Conservation (phyloP, 2,113 vertebrate species). For the Sylvietta virens region DNA sequence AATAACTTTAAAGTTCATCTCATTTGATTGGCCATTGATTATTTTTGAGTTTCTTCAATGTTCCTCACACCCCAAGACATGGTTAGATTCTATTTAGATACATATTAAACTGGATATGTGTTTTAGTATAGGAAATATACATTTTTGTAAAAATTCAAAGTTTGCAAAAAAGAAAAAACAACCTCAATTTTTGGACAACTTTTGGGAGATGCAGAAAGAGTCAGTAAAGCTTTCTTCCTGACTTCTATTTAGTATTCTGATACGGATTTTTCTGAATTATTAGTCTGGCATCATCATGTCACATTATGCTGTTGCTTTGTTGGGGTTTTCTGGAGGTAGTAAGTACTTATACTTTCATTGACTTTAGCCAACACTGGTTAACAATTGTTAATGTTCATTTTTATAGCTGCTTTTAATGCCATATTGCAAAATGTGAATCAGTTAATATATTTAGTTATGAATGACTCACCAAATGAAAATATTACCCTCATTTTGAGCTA, state of each 20-base stretch:
- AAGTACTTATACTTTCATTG: neutral
- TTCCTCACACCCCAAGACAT: neutral
- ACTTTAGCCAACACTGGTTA: neutral
- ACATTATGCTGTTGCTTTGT: neutral
- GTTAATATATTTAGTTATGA: neutral
- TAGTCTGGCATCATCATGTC: neutral
- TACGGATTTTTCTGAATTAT: neutral
- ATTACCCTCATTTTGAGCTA: neutral
- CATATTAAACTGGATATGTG: neutral
- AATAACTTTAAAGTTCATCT: neutral
- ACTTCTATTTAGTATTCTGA: neutral
- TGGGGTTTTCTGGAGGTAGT: neutral
- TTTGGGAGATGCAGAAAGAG: neutral
- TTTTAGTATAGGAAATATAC: neutral
- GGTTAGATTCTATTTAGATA: conserved; percentile 3
- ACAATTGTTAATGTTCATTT: neutral
- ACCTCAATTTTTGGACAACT: neutral
- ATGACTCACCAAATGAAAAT: neutral
- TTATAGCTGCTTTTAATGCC: neutral
- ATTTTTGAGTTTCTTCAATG: neutral
- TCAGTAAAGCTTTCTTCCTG: neutral
- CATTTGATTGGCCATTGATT: neutral
- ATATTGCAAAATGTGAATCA: neutral
- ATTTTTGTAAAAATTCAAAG: neutral
- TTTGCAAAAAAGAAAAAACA: neutral